Conservation (phyloP, 2,797 vertebrate species). For the Hapalemur alaotrensis region DNA sequence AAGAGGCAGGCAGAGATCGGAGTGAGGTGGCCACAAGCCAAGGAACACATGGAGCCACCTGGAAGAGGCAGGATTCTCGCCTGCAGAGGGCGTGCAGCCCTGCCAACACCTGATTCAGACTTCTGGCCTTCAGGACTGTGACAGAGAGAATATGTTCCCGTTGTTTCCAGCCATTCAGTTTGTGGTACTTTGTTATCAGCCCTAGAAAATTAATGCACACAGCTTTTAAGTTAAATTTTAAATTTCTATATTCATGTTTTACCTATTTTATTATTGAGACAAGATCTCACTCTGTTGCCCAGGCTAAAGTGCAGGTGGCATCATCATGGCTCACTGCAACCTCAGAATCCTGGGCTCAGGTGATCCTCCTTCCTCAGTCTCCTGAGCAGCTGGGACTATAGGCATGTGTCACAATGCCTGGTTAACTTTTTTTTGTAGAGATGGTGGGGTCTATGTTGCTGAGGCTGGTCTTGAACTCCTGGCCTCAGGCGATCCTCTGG, state of each 20-base stretch:
- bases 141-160: not conserved
- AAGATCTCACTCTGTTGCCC: not conserved
- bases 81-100: accelerated
- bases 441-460: no score
- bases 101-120: not conserved
- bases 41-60: not conserved
- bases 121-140: not conserved
- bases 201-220: not conserved
- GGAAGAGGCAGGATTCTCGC: not conserved
- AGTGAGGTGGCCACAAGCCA: no score
- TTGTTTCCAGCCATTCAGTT: not conserved
- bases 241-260: not conserved
- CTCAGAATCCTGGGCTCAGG: no score
- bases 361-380: not conserved
- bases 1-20: not conserved
- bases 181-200: not conserved
- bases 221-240: not conserved
- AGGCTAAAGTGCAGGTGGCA: not conserved
- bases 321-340: not conserved
- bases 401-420: not conserved
- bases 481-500: not conserved
- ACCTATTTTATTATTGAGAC: not conserved
- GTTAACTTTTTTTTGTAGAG: no score
- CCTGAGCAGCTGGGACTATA: not conserved
- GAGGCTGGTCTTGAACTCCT: not conserved